Evolutionary conservation across 2,888 invertebrate species (phyloP).

Genomic region (Cataglyphis albicans): DNA sequence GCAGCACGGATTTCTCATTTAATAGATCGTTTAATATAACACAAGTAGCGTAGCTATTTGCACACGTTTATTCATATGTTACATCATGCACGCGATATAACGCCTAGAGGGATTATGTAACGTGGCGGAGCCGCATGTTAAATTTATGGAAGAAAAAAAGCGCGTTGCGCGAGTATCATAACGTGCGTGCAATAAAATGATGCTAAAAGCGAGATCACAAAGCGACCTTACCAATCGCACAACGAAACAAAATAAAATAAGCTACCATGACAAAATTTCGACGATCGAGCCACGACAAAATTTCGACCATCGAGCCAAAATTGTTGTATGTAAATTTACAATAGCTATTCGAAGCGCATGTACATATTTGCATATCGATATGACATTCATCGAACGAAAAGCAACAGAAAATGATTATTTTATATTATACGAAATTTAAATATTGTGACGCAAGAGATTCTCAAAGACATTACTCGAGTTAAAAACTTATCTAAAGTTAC

Average conservation of each 20-base stretch:
- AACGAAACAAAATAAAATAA: conserved; percentile 22
- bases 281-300: conserved; percentile 12
- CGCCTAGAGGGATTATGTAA: conserved; percentile 37
- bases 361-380: background rate
- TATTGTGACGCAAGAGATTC: background rate
- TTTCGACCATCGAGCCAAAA: too few species aligned
- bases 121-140: conserved; percentile 14
- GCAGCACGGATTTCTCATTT: conserved; percentile 14
- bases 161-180: background rate
- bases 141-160: conserved; percentile 47
- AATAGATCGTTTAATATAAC: conserved; percentile 19
- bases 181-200: conserved; percentile 21
- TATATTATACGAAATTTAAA: background rate
- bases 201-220: conserved; percentile 30
- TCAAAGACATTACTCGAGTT: background rate
- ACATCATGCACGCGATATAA: conserved; percentile 41
- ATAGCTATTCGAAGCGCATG: background rate
- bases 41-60: conserved; percentile 27
- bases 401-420: background rate
- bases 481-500: conserved; percentile 20
- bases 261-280: background rate
- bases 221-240: background rate
- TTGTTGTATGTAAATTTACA: conserved; percentile 17
- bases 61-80: conserved; percentile 35
- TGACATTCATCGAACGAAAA: conserved; percentile 10